Percentiles rank a stretch among this genome's conserved stretches.
Evolutionary conservation across 1,140 invertebrate genomes (phyloP).

Genomic region (Drosophila gunungcola): DNA sequence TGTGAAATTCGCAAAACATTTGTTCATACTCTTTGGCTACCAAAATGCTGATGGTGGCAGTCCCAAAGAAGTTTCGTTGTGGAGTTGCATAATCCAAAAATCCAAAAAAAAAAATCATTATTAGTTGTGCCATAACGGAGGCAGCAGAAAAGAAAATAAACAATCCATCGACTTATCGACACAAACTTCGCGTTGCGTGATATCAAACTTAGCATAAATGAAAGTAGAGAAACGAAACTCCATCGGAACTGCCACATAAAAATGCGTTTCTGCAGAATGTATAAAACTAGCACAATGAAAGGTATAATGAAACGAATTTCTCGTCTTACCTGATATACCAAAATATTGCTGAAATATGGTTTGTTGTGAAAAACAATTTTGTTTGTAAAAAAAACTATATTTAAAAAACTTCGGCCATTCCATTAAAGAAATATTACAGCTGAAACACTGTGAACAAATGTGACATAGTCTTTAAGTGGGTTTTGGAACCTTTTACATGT

Average conservation of each 20-base stretch:
- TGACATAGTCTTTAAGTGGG: too few relatives aligned
- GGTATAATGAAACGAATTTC: too few relatives aligned
- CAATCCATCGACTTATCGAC: conserved; percentile 22
- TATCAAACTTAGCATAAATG: conserved; percentile 44
- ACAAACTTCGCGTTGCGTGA: conserved; percentile 25
- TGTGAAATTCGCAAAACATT: conserved; percentile 8
- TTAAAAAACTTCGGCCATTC: conserved; percentile 12
- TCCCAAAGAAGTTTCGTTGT: conserved; percentile 18
- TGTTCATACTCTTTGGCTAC: not conserved
- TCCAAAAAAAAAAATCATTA: conserved; percentile 13
- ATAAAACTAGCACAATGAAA: not conserved
- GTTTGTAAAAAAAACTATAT: conserved; percentile 1
- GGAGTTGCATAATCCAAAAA: conserved; percentile 21
- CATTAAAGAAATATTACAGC: not conserved
- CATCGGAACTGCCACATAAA: not conserved
- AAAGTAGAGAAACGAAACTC: conserved; percentile 15
- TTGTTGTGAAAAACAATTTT: conserved; percentile 3
- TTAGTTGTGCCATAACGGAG: conserved; percentile 8
- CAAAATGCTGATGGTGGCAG: conserved; percentile 27
- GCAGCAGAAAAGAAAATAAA: conserved; percentile 17
- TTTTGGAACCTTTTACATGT: too few relatives aligned
- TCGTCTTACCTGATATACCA: too few relatives aligned
- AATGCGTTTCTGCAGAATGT: conserved; percentile 3
- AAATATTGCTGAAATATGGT: not conserved
- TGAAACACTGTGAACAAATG: not conserved